Evolutionary conservation across 2,113 vertebrate species (phyloP).

Genomic region (Mungos mungo): DNA sequence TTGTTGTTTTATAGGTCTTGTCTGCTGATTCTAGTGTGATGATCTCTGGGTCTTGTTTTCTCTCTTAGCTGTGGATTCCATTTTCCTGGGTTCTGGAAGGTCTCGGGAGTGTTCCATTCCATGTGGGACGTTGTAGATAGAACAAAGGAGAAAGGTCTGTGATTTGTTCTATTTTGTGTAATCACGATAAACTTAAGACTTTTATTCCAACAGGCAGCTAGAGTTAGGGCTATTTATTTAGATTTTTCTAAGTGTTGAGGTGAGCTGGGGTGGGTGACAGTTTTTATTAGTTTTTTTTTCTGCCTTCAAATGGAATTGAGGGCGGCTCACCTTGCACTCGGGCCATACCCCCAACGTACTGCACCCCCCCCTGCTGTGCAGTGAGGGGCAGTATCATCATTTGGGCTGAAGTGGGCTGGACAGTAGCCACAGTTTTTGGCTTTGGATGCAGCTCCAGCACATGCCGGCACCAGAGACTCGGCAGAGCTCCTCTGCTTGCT

Average conservation of each 20-base stretch:
- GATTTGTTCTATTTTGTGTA: neutral
- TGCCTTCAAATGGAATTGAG: neutral
- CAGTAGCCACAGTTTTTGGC: neutral
- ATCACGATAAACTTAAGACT: neutral
- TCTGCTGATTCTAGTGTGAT: neutral
- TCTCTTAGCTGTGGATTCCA: neutral
- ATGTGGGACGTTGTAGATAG: neutral
- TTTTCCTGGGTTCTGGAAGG: neutral
- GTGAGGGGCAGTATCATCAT: neutral
- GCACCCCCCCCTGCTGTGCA: neutral
- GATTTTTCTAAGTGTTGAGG: neutral
- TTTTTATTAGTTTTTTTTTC: neutral
- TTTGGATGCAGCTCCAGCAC: neutral
- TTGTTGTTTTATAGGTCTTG: neutral
- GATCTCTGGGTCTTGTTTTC: neutral
- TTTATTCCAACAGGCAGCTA: neutral
- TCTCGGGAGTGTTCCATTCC: neutral
- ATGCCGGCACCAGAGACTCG: neutral
- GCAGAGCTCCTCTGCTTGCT: neutral
- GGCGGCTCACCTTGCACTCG: neutral
- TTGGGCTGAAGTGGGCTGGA: neutral
- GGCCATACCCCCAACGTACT: neutral
- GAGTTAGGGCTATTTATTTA: neutral
- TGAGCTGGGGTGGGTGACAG: neutral
- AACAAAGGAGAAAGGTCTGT: neutral